A percentile compares a stretch with the other conserved stretches of the same genome.
Evolutionary conservation across 2,113 vertebrate species (phyloP).

Genomic region (Corythornis cristatus): DNA sequence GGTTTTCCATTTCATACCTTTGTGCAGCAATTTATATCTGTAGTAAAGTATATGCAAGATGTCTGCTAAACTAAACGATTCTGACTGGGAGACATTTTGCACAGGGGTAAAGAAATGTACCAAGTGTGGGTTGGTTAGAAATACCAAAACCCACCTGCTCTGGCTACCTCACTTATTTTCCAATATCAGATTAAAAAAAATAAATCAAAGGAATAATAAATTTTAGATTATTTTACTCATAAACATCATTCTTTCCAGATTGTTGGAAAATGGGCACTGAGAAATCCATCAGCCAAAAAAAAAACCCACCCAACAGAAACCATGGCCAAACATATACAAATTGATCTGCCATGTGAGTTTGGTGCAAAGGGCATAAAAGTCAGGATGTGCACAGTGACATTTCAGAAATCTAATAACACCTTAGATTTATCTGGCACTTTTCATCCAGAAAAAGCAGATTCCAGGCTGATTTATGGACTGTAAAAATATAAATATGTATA

Average conservation of each 20-base stretch:
- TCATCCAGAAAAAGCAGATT: conserved; percentile 13
- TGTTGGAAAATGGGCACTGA: not conserved
- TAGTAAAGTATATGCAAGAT: not conserved
- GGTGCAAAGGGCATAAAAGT: conserved; percentile 44
- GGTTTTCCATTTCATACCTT: not conserved
- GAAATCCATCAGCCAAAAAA: not conserved
- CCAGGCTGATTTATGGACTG: conserved; percentile 13
- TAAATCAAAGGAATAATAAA: not conserved
- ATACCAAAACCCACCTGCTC: not conserved
- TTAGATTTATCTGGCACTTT: conserved; percentile 37
- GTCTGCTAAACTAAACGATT: not conserved
- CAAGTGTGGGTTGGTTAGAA: not conserved
- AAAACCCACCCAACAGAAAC: not conserved
- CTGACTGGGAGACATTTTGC: not conserved
- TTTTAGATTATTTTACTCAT: not conserved
- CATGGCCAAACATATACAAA: not conserved
- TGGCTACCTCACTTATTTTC: not conserved
- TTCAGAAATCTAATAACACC: conserved; percentile 54
- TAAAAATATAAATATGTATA: conserved; percentile 28
- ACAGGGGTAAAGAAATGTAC: not conserved
- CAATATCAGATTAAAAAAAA: not conserved
- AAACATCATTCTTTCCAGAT: not conserved
- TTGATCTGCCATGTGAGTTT: not conserved
- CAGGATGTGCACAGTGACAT: not conserved
- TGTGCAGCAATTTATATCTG: not conserved